Evolutionary conservation across 2,888 invertebrate species (phyloP).

Genomic region (Synergus laeviventris): DNA sequence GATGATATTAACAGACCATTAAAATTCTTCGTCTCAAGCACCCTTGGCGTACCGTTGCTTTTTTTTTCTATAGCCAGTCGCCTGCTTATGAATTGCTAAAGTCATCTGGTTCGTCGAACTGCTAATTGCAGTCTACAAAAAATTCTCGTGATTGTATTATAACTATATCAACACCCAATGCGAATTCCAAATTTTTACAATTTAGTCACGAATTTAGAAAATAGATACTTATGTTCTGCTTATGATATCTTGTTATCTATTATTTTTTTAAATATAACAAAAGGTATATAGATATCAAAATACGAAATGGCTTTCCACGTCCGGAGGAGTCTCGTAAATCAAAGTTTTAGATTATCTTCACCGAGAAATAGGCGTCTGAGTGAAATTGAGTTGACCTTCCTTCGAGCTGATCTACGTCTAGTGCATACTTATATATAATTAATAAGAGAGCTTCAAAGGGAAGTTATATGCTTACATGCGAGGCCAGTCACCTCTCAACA

Average conservation of each 20-base stretch:
- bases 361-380: no score
- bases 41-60: background rate
- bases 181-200: background rate
- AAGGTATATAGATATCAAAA: background rate
- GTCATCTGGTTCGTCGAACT: background rate
- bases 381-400: no score
- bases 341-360: no score
- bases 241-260: no score
- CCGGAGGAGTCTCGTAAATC: no score
- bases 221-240: no score
- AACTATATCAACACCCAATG: background rate
- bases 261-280: background rate
- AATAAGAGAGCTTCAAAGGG: no score
- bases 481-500: no score
- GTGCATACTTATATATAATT: no score
- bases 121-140: background rate
- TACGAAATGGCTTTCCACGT: background rate
- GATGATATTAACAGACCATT: slow-evolving; percentile 7
- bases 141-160: background rate
- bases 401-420: no score
- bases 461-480: no score
- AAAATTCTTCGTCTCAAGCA: slow-evolving; percentile 2
- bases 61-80: background rate
- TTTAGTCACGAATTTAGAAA: background rate
- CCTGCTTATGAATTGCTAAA: slow-evolving; percentile 5